Base-by-base conservation (phyloP, 1,140 invertebrate species). In the Ceratosolen fusciceps region DNA sequence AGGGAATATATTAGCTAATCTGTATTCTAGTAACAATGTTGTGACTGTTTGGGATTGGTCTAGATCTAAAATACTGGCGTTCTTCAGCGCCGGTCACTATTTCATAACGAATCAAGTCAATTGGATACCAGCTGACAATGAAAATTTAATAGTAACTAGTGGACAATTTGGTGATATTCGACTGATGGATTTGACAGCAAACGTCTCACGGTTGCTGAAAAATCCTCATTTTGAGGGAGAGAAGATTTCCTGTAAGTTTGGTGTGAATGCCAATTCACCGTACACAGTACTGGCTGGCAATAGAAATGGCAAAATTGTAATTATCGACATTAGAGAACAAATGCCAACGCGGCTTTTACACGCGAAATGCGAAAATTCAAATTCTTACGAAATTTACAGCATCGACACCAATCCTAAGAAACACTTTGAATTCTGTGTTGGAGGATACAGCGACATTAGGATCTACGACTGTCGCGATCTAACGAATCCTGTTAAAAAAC, bases 381-480 rank as follows among this genome's bases (percentile, higher is more conserved):
- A n/a, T n/a, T n/a, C n/a, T n/a, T n/a, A n/a, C n/a, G n/a, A n/a
- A n/a, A n/a, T n/a, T n/a, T n/a, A n/a, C n/a, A n/a, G 68, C 29
- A 78, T 78, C 19, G 54, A 71, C 47, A 78, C 72, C 19, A 74
- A 74, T 67, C 77, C 70, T 54, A 52, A 43, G 21, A 79, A 54
- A 31, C 67, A 56, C 74, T 74, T 56, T 62, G 70, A 79, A 67
- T 79, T 79, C 56, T 74, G 56, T 52, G 39, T 79, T 29, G 71
- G 58, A 37, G 77, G 68, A 29, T 60, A 34, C 14, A 70, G 67
- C 54, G 71, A 79, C 21, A 71, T 77, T 21, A 24, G 47, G 54
- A 79, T 67, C 3, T 79, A 79, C 37, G 71, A 79, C 43, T 56
- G 47, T 39, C 39, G 71, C 29, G 54, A 74, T 37, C 56, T 74